A percentile compares a stretch with the other conserved stretches of the same genome.
Evolutionary conservation across 2,888 invertebrate species (phyloP).

Genomic region (Epistrophe eligans): DNA sequence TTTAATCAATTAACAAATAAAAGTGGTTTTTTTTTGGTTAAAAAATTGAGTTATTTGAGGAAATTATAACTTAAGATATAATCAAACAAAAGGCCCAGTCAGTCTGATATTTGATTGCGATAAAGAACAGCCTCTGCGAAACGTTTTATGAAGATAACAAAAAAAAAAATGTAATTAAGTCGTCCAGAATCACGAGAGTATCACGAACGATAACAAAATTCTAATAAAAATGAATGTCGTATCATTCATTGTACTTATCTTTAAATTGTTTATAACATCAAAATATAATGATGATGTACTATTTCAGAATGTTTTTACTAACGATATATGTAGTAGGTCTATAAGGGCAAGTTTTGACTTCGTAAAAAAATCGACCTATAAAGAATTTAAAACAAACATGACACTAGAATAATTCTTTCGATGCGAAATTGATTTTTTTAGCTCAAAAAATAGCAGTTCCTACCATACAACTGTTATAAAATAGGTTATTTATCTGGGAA

Average conservation of each 20-base stretch:
- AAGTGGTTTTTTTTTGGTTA: neutral
- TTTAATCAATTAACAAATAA: neutral
- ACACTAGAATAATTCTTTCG: no score
- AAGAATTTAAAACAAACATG: no score
- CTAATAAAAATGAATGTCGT: constrained; percentile 7
- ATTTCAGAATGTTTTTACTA: neutral
- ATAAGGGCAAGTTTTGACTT: no score
- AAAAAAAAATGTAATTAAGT: neutral
- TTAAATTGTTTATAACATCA: constrained; percentile 6
- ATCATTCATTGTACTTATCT: constrained; percentile 10
- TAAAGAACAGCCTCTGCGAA: neutral
- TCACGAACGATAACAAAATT: constrained; percentile 23
- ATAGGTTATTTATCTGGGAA: no score
- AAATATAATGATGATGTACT: neutral
- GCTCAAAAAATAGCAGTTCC: no score
- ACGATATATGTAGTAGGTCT: no score
- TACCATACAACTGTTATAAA: no score
- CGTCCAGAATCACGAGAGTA: constrained; percentile 21
- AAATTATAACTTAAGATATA: neutral
- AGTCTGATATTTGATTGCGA: neutral
- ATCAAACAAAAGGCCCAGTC: neutral
- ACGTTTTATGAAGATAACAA: neutral
- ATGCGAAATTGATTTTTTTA: no score
- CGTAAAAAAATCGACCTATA: no score
- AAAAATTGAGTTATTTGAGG: neutral